These are phyloP conservation scores for Zhuqinia jingwanae DNA, from an alignment of 2,888 invertebrate species.

Conservation along the genomic window DNA sequence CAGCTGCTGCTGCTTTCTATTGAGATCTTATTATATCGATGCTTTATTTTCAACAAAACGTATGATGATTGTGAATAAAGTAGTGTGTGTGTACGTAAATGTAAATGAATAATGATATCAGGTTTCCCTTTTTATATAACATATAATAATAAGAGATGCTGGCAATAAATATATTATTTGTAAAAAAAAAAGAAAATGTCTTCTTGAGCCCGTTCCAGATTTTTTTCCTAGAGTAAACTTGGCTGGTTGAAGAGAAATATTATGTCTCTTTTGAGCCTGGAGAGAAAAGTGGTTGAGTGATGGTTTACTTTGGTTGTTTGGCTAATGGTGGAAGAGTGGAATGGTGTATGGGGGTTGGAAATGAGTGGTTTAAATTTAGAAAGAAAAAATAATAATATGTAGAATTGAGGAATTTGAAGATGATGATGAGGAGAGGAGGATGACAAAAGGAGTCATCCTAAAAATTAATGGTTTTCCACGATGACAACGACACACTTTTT, in stretches of 20 bases:
- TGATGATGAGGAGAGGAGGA: neutral
- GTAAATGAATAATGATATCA: conserved; percentile 7
- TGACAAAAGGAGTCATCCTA: conserved; percentile 35
- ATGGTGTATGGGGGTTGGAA: neutral
- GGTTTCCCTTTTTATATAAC: neutral
- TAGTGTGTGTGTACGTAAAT: neutral
- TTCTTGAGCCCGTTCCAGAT: conserved; percentile 25
- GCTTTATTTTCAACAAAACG: neutral
- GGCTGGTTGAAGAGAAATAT: neutral
- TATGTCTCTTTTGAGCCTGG: neutral
- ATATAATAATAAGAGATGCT: neutral
- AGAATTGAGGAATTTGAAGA: neutral
- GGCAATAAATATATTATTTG: conserved; percentile 33
- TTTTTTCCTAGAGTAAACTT: neutral
- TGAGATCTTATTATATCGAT: neutral
- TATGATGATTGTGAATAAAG: too few species aligned
- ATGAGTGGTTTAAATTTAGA: conserved; percentile 8
- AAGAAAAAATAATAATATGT: neutral
- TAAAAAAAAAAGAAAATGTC: conserved; percentile 35
- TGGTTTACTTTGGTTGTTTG: too few species aligned
- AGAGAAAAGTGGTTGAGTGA: neutral
- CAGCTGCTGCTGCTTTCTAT: conserved; percentile 1
- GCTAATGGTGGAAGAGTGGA: neutral
- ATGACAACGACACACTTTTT: conserved; percentile 28
- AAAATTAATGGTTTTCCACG: conserved; percentile 53